Evolutionary conservation across 2,888 invertebrate species (phyloP), one percentile per base, ranked within the genome.

Genomic region (Ochropleura leucogaster): DNA sequence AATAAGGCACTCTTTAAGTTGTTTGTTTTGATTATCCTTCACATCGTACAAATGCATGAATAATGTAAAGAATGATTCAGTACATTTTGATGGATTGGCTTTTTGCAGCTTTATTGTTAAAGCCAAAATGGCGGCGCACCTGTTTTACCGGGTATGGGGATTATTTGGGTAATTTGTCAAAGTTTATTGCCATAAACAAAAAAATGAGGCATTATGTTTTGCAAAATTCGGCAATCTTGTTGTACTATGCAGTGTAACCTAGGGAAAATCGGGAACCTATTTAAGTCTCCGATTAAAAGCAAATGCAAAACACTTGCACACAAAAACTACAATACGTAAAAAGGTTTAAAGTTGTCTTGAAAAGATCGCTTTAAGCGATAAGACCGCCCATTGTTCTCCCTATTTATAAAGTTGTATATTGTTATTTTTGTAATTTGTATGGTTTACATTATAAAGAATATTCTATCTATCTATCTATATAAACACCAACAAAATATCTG

Each of bases 61-160:
- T 77, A 68, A 80, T 77, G 57, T 67, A 63, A 62, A 44, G 20
- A 69, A 69, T 62, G 69, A 77, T 68, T 57, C 20, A 68, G 55
- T 49, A 72, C 9, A 62, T 68, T 57, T 62, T 72, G 77, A 81
- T 82, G 42, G 75, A 69, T 80, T 62, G 59, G n/a, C 59, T 62
- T 55, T 55, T 74, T 47, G 51, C 49, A 46, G 55, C 49, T 18
- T 68, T 68, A 47, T 53, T 60, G 57, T 74, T 74, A 60, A 65
- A 74, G 1, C 49, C 8, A n/a, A 66, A 74, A 68, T 79, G 20
- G 40, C 10, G 65, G 44, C 5, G n/a, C 46, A 57, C n/a, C 40
- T 78, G 72, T 66, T 63, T 65, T 71, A n/a, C 40, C 60, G n/a
- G 12, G 49, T 8, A 55, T 46, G 14, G 10, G 49, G 62, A 72